Base-by-base conservation (phyloP, 1,140 invertebrate species). In the Antheraea pernyi region DNA sequence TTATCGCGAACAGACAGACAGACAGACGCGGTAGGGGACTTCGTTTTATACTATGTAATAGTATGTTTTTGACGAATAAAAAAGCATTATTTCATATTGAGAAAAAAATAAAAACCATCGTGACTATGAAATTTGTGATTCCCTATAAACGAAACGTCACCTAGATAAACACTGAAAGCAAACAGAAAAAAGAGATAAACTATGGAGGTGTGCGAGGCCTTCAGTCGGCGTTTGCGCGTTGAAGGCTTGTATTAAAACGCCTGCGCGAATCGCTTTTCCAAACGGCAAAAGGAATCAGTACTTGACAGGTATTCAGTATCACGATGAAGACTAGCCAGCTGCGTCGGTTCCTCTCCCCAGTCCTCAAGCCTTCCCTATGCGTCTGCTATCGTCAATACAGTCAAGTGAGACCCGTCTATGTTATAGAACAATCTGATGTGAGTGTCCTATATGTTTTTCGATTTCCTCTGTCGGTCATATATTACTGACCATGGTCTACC, bases 361-460 rank as follows among this genome's bases (percentile, higher is more conserved):
- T 83, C 18, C 60, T 78, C 19, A 80, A 80, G 74, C 75, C 75
- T 37, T 39, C 78, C 16, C 37, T 74, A 66, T 87, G 85, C 68
- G 67, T 78, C 71, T 88, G 86, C 72, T 72, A 67, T 64, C 82
- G 87, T n/a, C 71, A 72, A 9, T 92, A 92, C 72, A 92, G 89
- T 74, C 89, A 92, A 91, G 88, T 89, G 77, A 86, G 86, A 79
- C 88, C 89, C 76, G 84, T 86, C 75, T 91, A 91, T 86, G 76
- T 89, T 72, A 91, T 91, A 83, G 79, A 86, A 66, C 76, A 77
- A 74, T 76, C 81, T 79, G 76, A 75, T 71, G 89, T 91, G 86
- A 91, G 89, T 91, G 84, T 89, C 83, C 67, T 46, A 19, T 70
- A 70, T 79, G 68, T 80, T 61, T 62, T 67, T n/a, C 65, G 18